Evolutionary conservation across 2,888 invertebrate species (phyloP), one percentile per base, ranked within the genome.

Genomic region (Nomada fucata): DNA sequence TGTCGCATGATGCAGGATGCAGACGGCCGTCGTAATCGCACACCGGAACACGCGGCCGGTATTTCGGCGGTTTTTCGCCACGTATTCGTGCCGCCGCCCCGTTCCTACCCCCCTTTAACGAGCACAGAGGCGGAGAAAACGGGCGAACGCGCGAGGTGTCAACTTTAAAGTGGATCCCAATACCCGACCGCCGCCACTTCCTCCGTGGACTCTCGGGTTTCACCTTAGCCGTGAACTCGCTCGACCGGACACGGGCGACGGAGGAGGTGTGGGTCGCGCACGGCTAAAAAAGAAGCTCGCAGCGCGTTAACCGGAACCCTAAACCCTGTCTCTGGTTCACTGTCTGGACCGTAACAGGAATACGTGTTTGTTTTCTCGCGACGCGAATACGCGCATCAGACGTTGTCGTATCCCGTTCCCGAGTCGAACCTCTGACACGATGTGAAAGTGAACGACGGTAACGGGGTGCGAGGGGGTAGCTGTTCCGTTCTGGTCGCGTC

Each of bases 361-460:
- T 77, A 73, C 82, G 79, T 57, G 84, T 79, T 86, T 84, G 79
- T 84, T 86, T 84, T 84, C 86, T 86, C 79, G 86, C 79, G 77
- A 70, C 78, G 74, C 42, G 75, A 79, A 78, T 78, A 68, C 83
- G 76, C 61, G 64, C 82, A 65, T 76, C 73, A 60, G 18, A 26
- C 76, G 78, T 80, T 42, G 79, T 76, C 77, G 84, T 79, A 84
- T 82, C 79, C 82, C 61, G 78, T 70, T 82, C 57, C 53, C 64
- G 67, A 74, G 83, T 78, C 77, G 71, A 75, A 29, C 50, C 13
- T 42, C 23, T 53, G 47, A 47, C 36, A 0, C 50, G 18, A 18
- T 15, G 47, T 53, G 69, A 26, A 70, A 70, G 65, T 53, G 53
- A 63, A 13, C 76, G 59, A 18, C n/a, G 15, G 0, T 23, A 10